Percentiles rank a stretch among this genome's conserved stretches.
phyloP scores from a whole-genome alignment of 2,888 invertebrate species.

The Zygaena filipendulae region DNA sequence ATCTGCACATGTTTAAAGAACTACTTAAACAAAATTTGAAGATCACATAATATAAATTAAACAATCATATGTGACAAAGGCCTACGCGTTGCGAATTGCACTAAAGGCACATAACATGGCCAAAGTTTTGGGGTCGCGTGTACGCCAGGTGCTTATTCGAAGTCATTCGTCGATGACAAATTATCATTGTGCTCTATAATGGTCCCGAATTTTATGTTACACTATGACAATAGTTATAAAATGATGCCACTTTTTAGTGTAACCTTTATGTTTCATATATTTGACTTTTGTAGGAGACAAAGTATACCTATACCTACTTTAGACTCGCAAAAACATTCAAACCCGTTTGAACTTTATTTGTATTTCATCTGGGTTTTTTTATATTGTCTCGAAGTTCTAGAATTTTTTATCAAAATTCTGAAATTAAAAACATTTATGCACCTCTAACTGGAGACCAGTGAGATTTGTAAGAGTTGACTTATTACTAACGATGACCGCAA shows the following conservation, averaged over 20 bases:
- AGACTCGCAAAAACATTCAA: neutral
- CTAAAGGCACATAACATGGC: constrained; percentile 19
- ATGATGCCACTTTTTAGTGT: constrained; percentile 36
- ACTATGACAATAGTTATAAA: constrained; percentile 36
- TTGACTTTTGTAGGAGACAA: constrained; percentile 27
- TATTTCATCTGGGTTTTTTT: no score
- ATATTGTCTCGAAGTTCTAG: no score
- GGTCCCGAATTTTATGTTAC: constrained; percentile 23
- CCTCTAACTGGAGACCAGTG: no score
- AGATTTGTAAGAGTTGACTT: no score
- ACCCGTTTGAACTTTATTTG: no score
- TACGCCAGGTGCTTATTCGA: constrained; percentile 45
- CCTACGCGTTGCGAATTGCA: constrained; percentile 52
- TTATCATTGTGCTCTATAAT: constrained; percentile 54
- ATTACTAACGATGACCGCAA: no score
- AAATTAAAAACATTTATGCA: no score
- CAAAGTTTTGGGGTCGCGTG: constrained; percentile 44
- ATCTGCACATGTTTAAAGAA: constrained; percentile 61
- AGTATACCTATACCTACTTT: neutral
- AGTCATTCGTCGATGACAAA: constrained; percentile 54
- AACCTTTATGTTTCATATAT: constrained; percentile 21
- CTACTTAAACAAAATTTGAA: constrained; percentile 60
- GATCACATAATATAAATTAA: constrained; percentile 67
- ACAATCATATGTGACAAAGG: constrained; percentile 57
- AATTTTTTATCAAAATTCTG: no score